Conservation (phyloP, 2,888 invertebrate species). For the Agonopterix heracliana region DNA sequence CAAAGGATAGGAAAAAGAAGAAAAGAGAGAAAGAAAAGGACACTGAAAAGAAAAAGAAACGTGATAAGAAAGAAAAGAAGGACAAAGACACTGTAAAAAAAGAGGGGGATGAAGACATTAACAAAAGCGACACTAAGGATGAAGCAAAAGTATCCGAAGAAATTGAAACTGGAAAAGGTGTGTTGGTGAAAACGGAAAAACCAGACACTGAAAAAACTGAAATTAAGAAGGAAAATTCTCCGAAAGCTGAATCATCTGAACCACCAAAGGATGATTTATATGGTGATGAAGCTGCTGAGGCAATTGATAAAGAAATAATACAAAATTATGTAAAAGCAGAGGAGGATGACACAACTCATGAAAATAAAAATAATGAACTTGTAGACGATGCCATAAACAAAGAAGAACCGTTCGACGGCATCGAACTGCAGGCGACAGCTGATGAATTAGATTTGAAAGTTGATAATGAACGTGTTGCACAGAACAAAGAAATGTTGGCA, state of each 20-base stretch:
- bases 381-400: conserved; percentile 50
- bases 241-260: conserved; percentile 25
- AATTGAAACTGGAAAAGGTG: conserved; percentile 26
- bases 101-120: conserved; percentile 42
- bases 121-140: conserved; percentile 41
- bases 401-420: conserved; percentile 74
- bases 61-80: conserved; percentile 74
- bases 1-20: conserved; percentile 60
- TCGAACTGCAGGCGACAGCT: conserved; percentile 75
- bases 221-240: conserved; percentile 20
- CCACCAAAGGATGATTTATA: conserved; percentile 59
- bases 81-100: conserved; percentile 56
- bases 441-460: conserved; percentile 74
- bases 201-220: conserved; percentile 27
- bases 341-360: conserved; percentile 31
- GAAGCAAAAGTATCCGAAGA: conserved; percentile 31
- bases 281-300: conserved; percentile 70
- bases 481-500: conserved; percentile 79
- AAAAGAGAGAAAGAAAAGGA: conserved; percentile 62
- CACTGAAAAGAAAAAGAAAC: conserved; percentile 68
- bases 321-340: conserved; percentile 73
- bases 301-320: conserved; percentile 75
- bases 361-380: conserved; percentile 37
- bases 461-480: conserved; percentile 54
- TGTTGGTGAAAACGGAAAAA: conserved; percentile 24